Evolutionary conservation across 1,140 invertebrate genomes (phyloP), one percentile per base, ranked within the genome.

Genomic region (Drosophila yakuba): DNA sequence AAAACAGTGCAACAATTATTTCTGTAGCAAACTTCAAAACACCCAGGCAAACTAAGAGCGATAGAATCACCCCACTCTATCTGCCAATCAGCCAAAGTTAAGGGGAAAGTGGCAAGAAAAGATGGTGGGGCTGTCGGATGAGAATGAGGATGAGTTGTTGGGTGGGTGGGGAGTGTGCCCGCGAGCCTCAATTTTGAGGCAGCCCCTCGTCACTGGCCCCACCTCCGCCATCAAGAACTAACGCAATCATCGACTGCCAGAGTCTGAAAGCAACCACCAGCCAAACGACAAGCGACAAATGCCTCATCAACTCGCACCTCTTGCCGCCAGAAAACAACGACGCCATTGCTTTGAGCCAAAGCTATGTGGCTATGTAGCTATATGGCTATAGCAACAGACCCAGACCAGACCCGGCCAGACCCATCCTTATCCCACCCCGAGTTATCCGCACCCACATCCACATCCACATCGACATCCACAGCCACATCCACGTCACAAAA

Each of bases 1-100:
- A 89, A 83, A 83, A 89, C 79, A 83, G 72, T 71, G 72, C 72
- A 78, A 84, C 76, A 89, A 89, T 88, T 88, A 88, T 88, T 77
- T 83, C 56, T 55, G 63, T 75, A 57, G 60, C 47, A 45, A 86
- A 79, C 66, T 84, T 84, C 60, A 55, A 67, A 73, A 61, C 45
- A 47, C 57, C 51, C 36, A 23, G 28, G 55, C 44, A 75, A 81
- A 81, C 58, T 56, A 61, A 47, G 39, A 41, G 55, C 74, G 61
- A 43, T 39, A n/a, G 3, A 48, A 39, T 7, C 60, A 12, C 45
- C 51, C 58, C 39, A 48, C 57, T 59, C 32, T 50, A 54, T 54
- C 71, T 69, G 52, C 64, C 72, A 88, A 88, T 88, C 79, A 82
- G 67, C 55, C 44, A 71, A 77, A 82, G 84, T 89, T 88, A 80